These are phyloP conservation scores for Sinocyclocheilus anophthalmus DNA, from an alignment of 2,113 vertebrate genomes.

Conservation along the genomic window DNA sequence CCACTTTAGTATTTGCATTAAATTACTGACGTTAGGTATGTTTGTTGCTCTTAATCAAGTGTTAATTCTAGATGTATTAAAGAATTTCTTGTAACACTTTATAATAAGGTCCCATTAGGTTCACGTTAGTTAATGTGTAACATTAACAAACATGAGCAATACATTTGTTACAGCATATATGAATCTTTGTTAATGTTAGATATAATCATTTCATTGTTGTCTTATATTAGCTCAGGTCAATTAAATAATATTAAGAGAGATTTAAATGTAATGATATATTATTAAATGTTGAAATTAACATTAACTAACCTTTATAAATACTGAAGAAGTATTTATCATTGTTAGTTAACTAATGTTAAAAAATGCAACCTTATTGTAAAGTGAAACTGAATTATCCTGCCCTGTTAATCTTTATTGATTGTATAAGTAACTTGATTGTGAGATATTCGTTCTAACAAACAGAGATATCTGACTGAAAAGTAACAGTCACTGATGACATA, in stretches of 20 bases:
- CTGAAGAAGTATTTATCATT: neutral
- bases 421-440: no score
- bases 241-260: neutral
- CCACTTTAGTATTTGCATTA: conserved; percentile 41
- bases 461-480: no score
- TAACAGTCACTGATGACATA: no score
- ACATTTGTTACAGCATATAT: no score
- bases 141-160: no score
- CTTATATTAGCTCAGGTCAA: no score
- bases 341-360: neutral
- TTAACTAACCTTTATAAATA: neutral
- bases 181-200: no score
- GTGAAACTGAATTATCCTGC: neutral
- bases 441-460: no score
- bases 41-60: conserved; percentile 34
- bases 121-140: no score
- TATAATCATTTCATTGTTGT: no score
- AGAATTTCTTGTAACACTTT: neutral
- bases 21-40: conserved; percentile 28
- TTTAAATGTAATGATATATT: neutral
- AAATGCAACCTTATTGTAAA: neutral
- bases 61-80: neutral
- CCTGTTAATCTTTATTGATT: neutral
- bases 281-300: neutral
- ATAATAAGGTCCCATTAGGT: neutral